Conservation (phyloP, 2,888 invertebrate species). For the Glaucopsyche alexis region DNA sequence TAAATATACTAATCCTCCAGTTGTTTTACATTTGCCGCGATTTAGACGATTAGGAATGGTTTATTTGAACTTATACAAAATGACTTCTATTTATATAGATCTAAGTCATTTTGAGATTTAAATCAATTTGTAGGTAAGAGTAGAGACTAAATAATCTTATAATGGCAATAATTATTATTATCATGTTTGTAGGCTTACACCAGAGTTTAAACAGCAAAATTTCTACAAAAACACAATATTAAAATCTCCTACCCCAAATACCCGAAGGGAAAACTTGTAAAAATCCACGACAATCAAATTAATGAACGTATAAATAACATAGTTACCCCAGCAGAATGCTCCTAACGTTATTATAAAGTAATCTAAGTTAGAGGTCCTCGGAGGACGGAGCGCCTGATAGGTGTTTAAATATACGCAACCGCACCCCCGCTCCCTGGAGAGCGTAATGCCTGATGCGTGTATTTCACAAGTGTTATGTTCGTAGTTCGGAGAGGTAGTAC, state of each 20-base stretch:
- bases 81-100: too few species aligned
- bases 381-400: conserved; percentile 66
- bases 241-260: background rate
- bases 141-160: too few species aligned
- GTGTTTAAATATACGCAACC: conserved; percentile 68
- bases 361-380: conserved; percentile 71
- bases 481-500: background rate
- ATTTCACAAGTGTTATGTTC: conserved; percentile 46
- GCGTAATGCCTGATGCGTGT: conserved; percentile 44
- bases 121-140: too few species aligned
- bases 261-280: background rate
- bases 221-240: too few species aligned
- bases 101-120: too few species aligned
- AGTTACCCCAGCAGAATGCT: conserved; percentile 65
- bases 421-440: conserved; percentile 53
- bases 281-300: conserved; percentile 19
- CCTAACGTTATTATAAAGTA: conserved; percentile 73
- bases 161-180: too few species aligned
- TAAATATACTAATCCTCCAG: conserved; percentile 4
- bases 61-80: background rate
- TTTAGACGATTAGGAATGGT: background rate
- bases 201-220: too few species aligned
- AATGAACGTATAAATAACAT: conserved; percentile 57
- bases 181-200: too few species aligned
- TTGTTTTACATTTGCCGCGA: background rate